Base-by-base conservation (phyloP, 2,113 vertebrate genomes). In the Pitta sordida region DNA sequence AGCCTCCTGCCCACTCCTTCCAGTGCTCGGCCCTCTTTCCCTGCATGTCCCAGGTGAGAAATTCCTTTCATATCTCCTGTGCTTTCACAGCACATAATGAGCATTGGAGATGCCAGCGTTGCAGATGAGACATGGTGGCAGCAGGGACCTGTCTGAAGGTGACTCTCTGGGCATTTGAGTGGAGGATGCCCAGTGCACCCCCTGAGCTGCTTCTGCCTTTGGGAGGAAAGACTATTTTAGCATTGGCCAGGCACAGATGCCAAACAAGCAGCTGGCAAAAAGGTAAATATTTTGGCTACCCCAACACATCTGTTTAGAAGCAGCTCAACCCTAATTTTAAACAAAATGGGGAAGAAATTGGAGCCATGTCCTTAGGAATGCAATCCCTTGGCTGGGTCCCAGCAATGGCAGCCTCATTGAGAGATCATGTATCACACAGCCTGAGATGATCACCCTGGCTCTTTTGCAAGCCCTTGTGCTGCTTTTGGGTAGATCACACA, bases 281-380 rank as follows among this genome's bases (percentile, higher is more conserved):
- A 88, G 11, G 49, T 84, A 94, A 93, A 94, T 94, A 95, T 95
- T 95, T 92, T 94, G 90, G 85, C 84, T 94, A 62, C 52, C 71
- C 79, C 60, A 91, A 94, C 84, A 94, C 91, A 74, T 96, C 65
- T 94, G 89, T 94, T 96, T 94, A 95, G 63, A 96, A 94, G 90
- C 63, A 93, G 76, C 59, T 90, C 93, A 93, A 70, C 79, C 85
- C 64, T 41, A 79, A 60, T 88, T 92, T 95, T 91, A 96, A 95
- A 91, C 85, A 96, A 95, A 96, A 90, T 81, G 39, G 63, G 56
- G 27, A 83, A 79, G 44, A 92, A 94, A 92, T 92, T 91, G 90
- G 91, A 95, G 91, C 94, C 93, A 83, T 74, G 60, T 87, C 93
- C 56, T 58, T 77, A 65, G 68, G 90, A 95, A 94, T 0, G 2